Conservation (phyloP, 2,113 vertebrate species). For the Dicaeum eximium region DNA sequence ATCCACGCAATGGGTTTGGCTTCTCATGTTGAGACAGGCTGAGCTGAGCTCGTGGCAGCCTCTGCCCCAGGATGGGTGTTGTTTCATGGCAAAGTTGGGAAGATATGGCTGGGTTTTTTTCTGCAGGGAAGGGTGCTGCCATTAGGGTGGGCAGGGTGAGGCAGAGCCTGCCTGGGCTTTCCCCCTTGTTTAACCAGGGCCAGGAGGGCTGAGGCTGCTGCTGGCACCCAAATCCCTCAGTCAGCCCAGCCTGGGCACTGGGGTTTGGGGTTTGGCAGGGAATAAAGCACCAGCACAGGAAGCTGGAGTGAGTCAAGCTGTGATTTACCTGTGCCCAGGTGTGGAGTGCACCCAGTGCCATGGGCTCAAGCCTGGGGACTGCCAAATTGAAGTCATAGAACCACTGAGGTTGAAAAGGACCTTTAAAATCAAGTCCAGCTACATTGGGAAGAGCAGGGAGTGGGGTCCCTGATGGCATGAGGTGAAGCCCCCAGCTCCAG, state of each 20-base stretch:
- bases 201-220: background rate
- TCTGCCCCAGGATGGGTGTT: background rate
- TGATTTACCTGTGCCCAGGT: background rate
- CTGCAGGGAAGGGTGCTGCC: background rate
- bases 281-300: background rate
- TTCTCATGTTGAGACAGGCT: slow-evolving; percentile 10
- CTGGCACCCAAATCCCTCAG: background rate
- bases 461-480: background rate
- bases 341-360: rapidly evolving
- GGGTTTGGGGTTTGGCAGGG: background rate
- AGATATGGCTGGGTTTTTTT: background rate
- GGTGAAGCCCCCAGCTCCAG: background rate
- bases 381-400: background rate
- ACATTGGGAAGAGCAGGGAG: rapidly evolving
- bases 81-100: background rate
- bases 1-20: background rate
- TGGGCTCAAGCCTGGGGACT: background rate
- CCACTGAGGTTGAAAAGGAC: background rate
- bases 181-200: rapidly evolving
- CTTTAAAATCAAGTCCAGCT: rapidly evolving
- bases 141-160: background rate
- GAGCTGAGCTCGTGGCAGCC: background rate
- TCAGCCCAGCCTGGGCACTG: background rate
- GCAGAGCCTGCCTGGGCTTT: background rate
- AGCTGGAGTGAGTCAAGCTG: background rate